Conservation (phyloP, 2,797 vertebrate species). For the Liparis tanakae region DNA sequence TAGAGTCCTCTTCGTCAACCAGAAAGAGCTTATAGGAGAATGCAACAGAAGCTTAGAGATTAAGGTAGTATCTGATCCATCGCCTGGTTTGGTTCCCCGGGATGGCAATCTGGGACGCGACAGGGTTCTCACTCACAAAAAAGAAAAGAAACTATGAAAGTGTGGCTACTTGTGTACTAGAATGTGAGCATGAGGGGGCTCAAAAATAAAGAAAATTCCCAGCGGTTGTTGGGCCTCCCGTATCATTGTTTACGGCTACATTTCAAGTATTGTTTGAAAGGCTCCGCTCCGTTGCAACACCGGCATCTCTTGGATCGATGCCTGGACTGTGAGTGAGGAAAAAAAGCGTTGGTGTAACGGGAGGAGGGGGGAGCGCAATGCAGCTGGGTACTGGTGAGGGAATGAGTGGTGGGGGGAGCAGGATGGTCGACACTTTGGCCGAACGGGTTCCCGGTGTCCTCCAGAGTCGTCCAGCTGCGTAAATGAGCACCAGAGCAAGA, state of each 20-base stretch:
- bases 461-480: slow-evolving; percentile 70
- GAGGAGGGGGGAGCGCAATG: neutral
- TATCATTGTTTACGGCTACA: slow-evolving; percentile 55
- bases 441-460: slow-evolving; percentile 53
- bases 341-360: slow-evolving; percentile 21
- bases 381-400: slow-evolving; percentile 47
- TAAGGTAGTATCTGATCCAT: slow-evolving; percentile 44
- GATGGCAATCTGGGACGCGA: slow-evolving; percentile 40
- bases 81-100: slow-evolving; percentile 39
- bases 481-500: slow-evolving; percentile 63
- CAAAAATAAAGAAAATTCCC: slow-evolving; percentile 1
- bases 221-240: slow-evolving; percentile 1
- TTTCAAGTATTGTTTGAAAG: slow-evolving; percentile 45
- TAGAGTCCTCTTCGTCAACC: slow-evolving; percentile 48
- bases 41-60: slow-evolving; percentile 47
- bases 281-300: slow-evolving; percentile 37
- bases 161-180: slow-evolving; percentile 34
- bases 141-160: slow-evolving; percentile 30
- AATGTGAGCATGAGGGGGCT: slow-evolving; percentile 25
- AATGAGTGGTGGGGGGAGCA: slow-evolving; percentile 21
- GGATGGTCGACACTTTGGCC: slow-evolving; percentile 54
- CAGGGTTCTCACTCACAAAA: slow-evolving; percentile 33
- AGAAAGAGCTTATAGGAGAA: slow-evolving; percentile 41
- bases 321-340: slow-evolving; percentile 34
- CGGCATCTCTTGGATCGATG: slow-evolving; percentile 58